A percentile compares a stretch with the other conserved stretches of the same genome.
phyloP scores from a whole-genome alignment of 2,797 vertebrate genomes.

The Euphonia xanthogaster region DNA sequence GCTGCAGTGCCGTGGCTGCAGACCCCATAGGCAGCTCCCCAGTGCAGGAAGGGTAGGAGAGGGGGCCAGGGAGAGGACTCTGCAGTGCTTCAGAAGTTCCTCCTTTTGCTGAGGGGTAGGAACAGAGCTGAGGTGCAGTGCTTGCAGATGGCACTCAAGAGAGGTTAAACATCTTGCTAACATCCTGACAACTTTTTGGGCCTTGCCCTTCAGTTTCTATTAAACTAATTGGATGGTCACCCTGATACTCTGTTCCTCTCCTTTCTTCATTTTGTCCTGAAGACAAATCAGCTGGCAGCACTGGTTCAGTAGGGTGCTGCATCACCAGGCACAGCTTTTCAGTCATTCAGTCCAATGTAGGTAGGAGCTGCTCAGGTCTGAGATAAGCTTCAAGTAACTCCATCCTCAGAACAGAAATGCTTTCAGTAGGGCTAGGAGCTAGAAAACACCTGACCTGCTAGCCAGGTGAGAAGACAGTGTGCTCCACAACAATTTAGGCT shows the following conservation, averaged over 20 bases:
- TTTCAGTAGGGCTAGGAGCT: background rate
- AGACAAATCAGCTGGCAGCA: background rate
- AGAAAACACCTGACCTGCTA: background rate
- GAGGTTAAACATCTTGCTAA: background rate
- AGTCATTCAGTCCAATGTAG: background rate
- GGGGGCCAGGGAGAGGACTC: background rate
- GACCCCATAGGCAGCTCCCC: background rate
- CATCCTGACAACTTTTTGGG: background rate
- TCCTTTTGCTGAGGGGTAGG: background rate
- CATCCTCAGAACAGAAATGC: background rate
- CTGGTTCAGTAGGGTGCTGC: background rate
- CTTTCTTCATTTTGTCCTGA: background rate
- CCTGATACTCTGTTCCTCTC: background rate
- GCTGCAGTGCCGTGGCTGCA: background rate
- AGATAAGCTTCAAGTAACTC: background rate
- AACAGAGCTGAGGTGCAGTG: background rate
- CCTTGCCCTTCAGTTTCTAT: background rate
- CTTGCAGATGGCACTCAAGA: background rate
- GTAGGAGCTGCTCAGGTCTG: background rate
- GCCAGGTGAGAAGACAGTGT: background rate
- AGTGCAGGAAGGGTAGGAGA: background rate
- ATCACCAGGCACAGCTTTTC: background rate
- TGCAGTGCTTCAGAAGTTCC: background rate
- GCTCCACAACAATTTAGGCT: background rate
- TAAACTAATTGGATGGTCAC: background rate